Percentiles rank a stretch among this genome's conserved stretches.
phyloP scores from a whole-genome alignment of 2,113 vertebrate species.

The Thunnus maccoyii region DNA sequence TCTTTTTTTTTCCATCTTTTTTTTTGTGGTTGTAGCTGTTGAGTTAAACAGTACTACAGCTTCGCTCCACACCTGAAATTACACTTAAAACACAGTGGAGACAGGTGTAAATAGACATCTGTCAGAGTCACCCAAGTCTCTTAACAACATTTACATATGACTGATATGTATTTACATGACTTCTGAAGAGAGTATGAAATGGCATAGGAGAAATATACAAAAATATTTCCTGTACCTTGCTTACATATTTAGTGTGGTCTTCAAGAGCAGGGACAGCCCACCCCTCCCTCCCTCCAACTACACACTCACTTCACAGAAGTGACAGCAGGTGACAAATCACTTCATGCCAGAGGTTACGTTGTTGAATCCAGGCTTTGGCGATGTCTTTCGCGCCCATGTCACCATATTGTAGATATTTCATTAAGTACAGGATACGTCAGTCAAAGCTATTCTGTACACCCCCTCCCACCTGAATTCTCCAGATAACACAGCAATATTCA shows the following conservation, averaged over 20 bases:
- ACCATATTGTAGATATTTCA: slow-evolving; percentile 59
- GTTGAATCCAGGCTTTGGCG: slow-evolving; percentile 42
- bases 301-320: slow-evolving; percentile 87
- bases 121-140: slow-evolving; percentile 61
- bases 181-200: slow-evolving; percentile 82
- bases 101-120: slow-evolving; percentile 71
- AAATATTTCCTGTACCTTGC: slow-evolving; percentile 85
- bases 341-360: slow-evolving; percentile 68
- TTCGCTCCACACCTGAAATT: slow-evolving; percentile 64
- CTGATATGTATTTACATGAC: slow-evolving; percentile 78
- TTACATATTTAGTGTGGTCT: slow-evolving; percentile 71
- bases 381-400: slow-evolving; percentile 54
- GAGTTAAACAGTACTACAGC: slow-evolving; percentile 62
- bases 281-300: slow-evolving; percentile 39
- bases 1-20: not conserved
- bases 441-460: slow-evolving; percentile 68
- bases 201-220: slow-evolving; percentile 82
- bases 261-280: slow-evolving; percentile 60
- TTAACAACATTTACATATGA: slow-evolving; percentile 70
- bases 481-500: slow-evolving; percentile 60
- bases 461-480: slow-evolving; percentile 52
- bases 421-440: slow-evolving; percentile 65
- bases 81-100: slow-evolving; percentile 70
- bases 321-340: slow-evolving; percentile 80
- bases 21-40: slow-evolving; percentile 52